Conservation (phyloP, 2,797 vertebrate species). For the Cynodonichthys magdalenae region DNA sequence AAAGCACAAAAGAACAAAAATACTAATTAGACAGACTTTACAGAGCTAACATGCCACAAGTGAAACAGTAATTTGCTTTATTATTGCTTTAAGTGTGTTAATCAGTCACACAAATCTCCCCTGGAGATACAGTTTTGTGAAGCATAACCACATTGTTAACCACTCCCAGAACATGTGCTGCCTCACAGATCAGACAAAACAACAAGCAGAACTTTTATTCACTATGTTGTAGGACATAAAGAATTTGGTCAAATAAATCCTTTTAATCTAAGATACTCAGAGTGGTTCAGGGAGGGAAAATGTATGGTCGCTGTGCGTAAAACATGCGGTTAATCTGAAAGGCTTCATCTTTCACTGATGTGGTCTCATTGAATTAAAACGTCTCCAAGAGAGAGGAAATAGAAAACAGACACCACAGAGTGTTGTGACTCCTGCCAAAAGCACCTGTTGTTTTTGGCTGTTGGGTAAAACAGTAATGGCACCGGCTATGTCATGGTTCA, state of each 20-base stretch:
- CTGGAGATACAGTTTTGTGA: constrained; percentile 10
- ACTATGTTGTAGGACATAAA: constrained; percentile 21
- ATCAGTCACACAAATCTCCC: constrained; percentile 7
- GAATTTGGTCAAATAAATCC: constrained; percentile 2
- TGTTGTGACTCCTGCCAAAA: constrained; percentile 29
- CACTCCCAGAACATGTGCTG: constrained; percentile 27
- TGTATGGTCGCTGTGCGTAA: constrained; percentile 11
- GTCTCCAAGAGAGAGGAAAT: constrained; percentile 37
- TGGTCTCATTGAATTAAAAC: constrained; percentile 55
- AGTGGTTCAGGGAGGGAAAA: constrained; percentile 14
- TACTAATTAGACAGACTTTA: neutral
- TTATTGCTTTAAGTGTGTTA: neutral
- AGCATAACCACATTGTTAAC: constrained; percentile 40
- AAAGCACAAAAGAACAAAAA: neutral
- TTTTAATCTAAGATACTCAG: constrained; percentile 43
- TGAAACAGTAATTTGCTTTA: neutral
- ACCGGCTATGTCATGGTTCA: constrained; percentile 39
- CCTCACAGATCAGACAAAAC: constrained; percentile 51
- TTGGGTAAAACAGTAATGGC: constrained; percentile 23
- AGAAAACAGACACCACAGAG: constrained; percentile 41
- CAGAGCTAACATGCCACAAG: neutral
- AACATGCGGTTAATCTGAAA: constrained; percentile 10
- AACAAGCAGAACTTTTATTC: constrained; percentile 44
- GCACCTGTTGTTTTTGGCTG: constrained; percentile 67
- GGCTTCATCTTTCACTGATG: constrained; percentile 43